Evolutionary conservation across 2,888 invertebrate species (phyloP).

Genomic region (Rotaria sp.): DNA sequence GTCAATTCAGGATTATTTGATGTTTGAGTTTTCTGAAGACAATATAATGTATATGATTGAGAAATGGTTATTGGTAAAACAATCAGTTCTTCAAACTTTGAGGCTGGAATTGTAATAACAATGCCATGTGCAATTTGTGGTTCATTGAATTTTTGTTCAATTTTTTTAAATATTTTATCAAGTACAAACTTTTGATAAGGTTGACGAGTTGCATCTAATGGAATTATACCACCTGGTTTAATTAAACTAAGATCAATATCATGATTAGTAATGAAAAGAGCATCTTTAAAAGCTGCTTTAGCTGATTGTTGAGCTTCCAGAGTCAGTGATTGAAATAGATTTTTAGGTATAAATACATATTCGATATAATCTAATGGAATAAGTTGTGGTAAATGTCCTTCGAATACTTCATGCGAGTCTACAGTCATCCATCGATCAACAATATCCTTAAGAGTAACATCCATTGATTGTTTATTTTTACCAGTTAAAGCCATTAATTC

Average conservation of each 20-base stretch:
- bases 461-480: background rate
- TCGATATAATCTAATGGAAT: constrained; percentile 8
- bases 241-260: background rate
- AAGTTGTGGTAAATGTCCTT: constrained; percentile 1
- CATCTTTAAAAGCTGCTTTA: background rate
- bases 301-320: background rate
- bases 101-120: background rate
- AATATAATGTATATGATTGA: background rate
- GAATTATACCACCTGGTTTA: background rate
- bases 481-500: background rate
- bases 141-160: background rate
- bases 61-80: background rate
- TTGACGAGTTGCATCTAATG: background rate
- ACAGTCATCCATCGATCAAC: background rate
- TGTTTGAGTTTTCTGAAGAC: background rate
- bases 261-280: background rate
- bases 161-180: background rate
- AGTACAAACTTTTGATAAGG: background rate
- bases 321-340: background rate
- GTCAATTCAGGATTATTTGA: background rate
- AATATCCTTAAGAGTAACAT: background rate
- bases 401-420: background rate
- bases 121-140: background rate
- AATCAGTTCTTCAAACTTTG: background rate
- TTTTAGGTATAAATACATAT: background rate